Evolutionary conservation across 2,888 invertebrate genomes (phyloP).

Genomic region (Miltochrista miniata): DNA sequence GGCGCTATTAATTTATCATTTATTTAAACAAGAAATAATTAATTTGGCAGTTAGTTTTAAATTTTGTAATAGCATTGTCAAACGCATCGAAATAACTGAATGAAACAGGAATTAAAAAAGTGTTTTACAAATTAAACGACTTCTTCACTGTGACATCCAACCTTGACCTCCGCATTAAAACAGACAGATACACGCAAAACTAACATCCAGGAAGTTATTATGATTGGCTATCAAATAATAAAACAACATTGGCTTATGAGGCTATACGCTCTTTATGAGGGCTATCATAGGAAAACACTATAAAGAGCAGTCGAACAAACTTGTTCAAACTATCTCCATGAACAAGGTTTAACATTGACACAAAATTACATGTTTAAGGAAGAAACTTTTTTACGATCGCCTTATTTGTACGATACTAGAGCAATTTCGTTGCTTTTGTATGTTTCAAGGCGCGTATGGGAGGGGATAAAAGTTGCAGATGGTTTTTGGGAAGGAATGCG

Average conservation of each 20-base stretch:
- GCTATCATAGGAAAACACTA: conserved; percentile 12
- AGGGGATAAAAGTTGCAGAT: not conserved
- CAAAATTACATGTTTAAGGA: conserved; percentile 22
- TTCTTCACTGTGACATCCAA: no score
- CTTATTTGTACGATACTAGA: conserved; percentile 22
- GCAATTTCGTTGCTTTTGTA: conserved; percentile 16
- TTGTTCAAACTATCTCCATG: conserved; percentile 31
- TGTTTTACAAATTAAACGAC: no score
- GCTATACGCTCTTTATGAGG: not conserved
- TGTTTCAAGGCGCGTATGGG: conserved; percentile 9
- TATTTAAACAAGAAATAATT: no score
- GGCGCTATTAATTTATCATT: no score
- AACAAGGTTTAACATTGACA: conserved; percentile 23
- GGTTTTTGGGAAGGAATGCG: not conserved
- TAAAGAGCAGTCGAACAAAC: conserved; percentile 29
- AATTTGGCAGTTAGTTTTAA: no score
- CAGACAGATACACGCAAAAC: no score
- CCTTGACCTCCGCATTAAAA: no score
- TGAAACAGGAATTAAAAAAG: no score
- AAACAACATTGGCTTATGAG: conserved; percentile 19
- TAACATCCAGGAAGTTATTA: no score
- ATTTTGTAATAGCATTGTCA: no score
- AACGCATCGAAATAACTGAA: no score
- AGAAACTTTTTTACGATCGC: conserved; percentile 30
- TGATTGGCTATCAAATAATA: conserved; percentile 23